Evolutionary conservation across 1,140 invertebrate species (phyloP).

Genomic region (Lycorma delicatula): DNA sequence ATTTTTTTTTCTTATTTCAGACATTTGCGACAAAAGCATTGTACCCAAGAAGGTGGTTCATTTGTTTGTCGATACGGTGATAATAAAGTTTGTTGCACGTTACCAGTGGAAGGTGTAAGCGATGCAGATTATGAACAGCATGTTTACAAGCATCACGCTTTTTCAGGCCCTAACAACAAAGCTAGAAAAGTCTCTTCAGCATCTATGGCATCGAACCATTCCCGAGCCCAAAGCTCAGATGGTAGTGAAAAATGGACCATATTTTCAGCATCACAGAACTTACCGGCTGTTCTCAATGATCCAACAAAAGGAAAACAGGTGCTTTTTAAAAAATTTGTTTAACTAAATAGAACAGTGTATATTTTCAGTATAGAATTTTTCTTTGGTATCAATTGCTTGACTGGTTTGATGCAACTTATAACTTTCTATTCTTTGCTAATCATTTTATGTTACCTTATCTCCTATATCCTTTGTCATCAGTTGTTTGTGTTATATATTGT

Average conservation of each 20-base stretch:
- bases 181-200: conserved; percentile 1
- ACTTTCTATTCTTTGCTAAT: too few species aligned
- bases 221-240: neutral
- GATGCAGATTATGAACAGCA: conserved; percentile 84
- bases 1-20: too few species aligned
- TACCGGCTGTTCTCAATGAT: conserved; percentile 94
- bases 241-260: conserved; percentile 57
- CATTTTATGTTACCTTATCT: too few species aligned
- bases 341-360: too few species aligned
- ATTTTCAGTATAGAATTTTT: too few species aligned
- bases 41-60: conserved; percentile 78
- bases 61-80: conserved; percentile 83
- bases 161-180: neutral
- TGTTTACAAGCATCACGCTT: conserved; percentile 64
- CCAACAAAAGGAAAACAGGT: conserved; percentile 80
- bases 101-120: conserved; percentile 80
- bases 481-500: too few species aligned
- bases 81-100: conserved; percentile 74
- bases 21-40: conserved; percentile 73
- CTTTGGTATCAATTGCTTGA: too few species aligned
- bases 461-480: too few species aligned
- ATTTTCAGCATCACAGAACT: conserved; percentile 81
- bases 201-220: conserved; percentile 9
- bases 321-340: too few species aligned
- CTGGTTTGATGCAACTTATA: too few species aligned